Conservation (phyloP, 2,797 vertebrate species). For the Notoglanidium macrostoma region DNA sequence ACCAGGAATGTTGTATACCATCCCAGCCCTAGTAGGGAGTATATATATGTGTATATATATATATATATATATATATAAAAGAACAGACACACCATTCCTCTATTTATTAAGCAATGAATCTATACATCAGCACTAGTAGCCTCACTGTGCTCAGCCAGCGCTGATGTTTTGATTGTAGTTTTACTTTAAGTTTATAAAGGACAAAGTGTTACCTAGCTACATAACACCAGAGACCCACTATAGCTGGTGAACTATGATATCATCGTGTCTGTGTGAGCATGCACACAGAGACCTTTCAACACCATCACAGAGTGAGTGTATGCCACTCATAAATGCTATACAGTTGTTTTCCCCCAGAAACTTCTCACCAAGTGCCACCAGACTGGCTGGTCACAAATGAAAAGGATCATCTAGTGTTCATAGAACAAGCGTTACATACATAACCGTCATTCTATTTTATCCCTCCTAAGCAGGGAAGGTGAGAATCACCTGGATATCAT, state of each 20-base stretch:
- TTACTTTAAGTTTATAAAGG: not conserved
- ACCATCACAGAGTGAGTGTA: not conserved
- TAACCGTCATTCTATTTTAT: not conserved
- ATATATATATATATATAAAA: no score
- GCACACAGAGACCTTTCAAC: not conserved
- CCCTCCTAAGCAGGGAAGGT: not conserved
- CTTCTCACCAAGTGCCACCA: not conserved
- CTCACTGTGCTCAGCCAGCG: not conserved
- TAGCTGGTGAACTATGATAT: not conserved
- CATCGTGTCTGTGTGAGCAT: not conserved
- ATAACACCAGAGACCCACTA: not conserved
- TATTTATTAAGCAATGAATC: not conserved
- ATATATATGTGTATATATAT: not conserved
- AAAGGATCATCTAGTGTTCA: not conserved
- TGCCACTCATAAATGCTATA: not conserved
- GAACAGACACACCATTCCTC: not conserved
- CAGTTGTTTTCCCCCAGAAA: not conserved
- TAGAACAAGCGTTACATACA: not conserved
- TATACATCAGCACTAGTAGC: not conserved
- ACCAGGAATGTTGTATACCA: not conserved
- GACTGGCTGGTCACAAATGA: not conserved
- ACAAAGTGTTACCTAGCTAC: not conserved
- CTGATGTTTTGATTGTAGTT: not conserved
- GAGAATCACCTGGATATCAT: not conserved
- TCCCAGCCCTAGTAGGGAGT: not conserved